Conservation (phyloP, 1,140 invertebrate species). For the Drosophila fuyamai region DNA sequence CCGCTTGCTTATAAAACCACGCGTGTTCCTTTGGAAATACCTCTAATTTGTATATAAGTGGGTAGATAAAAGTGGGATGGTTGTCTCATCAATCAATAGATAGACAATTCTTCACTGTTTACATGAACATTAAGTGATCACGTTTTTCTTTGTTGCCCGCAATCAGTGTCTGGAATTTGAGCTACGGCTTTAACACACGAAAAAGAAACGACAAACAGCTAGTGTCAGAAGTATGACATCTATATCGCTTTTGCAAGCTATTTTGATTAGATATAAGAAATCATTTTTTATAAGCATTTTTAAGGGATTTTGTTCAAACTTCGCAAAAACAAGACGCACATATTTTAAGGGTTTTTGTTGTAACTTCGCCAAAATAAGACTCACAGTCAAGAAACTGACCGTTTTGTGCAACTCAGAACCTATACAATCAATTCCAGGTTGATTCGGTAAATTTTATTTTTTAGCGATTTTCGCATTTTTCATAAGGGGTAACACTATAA, state of each 20-base stretch:
- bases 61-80: constrained; percentile 12
- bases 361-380: too few relatives aligned
- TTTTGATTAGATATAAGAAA: constrained; percentile 27
- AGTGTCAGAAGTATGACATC: constrained; percentile 7
- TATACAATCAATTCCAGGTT: too few relatives aligned
- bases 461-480: too few relatives aligned
- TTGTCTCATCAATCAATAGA: constrained; percentile 48
- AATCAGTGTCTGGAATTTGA: constrained; percentile 44
- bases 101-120: constrained; percentile 24
- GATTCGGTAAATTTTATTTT: too few relatives aligned
- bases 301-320: too few relatives aligned
- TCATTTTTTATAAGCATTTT: too few relatives aligned
- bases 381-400: too few relatives aligned
- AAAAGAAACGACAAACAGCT: not conserved
- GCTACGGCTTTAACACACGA: constrained; percentile 15
- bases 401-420: too few relatives aligned
- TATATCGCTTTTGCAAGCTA: constrained; percentile 3
- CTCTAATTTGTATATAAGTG: constrained; percentile 38
- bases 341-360: too few relatives aligned
- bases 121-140: constrained; percentile 50
- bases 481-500: too few relatives aligned
- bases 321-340: too few relatives aligned
- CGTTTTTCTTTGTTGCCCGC: constrained; percentile 27
- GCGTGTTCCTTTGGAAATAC: constrained; percentile 33
- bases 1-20: constrained; percentile 7